These are phyloP conservation scores for Coleophora flavipennella DNA, from an alignment of 2,888 invertebrate species.

Conservation along the genomic window DNA sequence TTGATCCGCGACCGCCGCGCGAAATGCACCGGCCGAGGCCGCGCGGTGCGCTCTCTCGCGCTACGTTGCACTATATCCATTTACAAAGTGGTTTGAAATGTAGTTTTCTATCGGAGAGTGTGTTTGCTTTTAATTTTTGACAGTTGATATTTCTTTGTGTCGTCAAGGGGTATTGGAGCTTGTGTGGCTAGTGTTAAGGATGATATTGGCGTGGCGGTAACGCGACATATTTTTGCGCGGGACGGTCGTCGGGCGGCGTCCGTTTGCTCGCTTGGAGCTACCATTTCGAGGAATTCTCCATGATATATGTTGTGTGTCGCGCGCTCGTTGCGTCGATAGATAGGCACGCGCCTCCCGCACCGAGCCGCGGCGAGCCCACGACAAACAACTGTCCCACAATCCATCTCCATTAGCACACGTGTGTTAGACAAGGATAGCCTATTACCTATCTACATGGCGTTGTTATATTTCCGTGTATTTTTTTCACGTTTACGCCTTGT, in stretches of 20 bases:
- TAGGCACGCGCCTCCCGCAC: neutral
- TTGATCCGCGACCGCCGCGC: conserved; percentile 56
- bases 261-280: conserved; percentile 36
- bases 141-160: conserved; percentile 63
- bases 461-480: neutral
- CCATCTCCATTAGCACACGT: conserved; percentile 2
- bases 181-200: conserved; percentile 41
- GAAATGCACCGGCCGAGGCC: conserved; percentile 70
- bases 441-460: neutral
- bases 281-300: conserved; percentile 61
- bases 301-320: conserved; percentile 24
- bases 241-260: conserved; percentile 57
- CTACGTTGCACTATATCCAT: conserved; percentile 59
- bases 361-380: conserved; percentile 3
- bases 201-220: conserved; percentile 41
- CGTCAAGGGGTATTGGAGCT: conserved; percentile 50
- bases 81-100: conserved; percentile 57
- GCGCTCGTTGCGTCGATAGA: conserved; percentile 9
- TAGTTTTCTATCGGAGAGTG: conserved; percentile 65
- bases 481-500: neutral
- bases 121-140: conserved; percentile 68
- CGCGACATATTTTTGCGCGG: conserved; percentile 65
- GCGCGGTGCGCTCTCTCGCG: conserved; percentile 53
- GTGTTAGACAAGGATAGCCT: conserved; percentile 4
- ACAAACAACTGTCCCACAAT: conserved; percentile 10